phyloP scores from a whole-genome alignment of 2,797 vertebrate species.

The Ateles fusciceps region DNA sequence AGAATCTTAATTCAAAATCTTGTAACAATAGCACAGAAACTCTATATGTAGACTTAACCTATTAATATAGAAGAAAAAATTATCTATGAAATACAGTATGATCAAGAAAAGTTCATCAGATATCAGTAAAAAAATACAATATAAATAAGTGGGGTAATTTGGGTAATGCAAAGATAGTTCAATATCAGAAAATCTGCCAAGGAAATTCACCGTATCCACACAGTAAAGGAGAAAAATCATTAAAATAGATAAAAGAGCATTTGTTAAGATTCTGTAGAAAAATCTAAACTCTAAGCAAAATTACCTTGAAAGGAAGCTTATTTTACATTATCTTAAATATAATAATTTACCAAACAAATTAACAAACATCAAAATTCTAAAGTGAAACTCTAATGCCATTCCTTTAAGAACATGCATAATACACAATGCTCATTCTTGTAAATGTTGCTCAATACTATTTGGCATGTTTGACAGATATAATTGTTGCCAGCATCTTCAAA shows the following conservation, averaged over 20 bases:
- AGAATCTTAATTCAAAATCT: neutral
- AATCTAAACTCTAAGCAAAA: neutral
- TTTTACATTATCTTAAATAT: neutral
- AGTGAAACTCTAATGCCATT: neutral
- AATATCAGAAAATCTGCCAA: neutral
- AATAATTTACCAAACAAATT: neutral
- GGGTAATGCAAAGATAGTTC: neutral
- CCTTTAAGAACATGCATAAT: neutral
- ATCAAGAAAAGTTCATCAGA: neutral
- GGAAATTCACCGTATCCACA: neutral
- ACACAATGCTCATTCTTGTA: neutral
- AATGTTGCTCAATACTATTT: neutral
- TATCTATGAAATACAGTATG: neutral
- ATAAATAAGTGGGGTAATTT: neutral
- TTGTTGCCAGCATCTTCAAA: neutral
- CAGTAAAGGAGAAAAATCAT: neutral
- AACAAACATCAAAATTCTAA: neutral
- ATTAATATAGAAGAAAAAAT: neutral
- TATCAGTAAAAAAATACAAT: neutral
- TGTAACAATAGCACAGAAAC: neutral
- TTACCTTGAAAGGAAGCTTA: neutral
- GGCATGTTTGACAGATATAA: neutral
- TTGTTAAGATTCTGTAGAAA: neutral
- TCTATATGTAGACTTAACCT: neutral
- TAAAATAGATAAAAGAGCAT: neutral